Base-by-base conservation (phyloP, 1,140 invertebrate species). In the Eulimnadia texana region DNA sequence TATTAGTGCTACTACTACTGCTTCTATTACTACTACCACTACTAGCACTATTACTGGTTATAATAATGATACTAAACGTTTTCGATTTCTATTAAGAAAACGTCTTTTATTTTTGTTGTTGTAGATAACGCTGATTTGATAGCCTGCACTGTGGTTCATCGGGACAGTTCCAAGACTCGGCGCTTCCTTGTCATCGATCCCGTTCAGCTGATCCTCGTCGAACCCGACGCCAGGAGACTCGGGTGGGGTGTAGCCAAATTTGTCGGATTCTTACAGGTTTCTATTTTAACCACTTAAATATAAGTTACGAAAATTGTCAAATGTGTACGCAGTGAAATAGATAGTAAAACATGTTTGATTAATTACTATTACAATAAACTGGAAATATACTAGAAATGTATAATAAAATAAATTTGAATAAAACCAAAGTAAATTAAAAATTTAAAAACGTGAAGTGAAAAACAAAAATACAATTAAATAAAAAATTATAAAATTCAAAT, bases 211-310 rank as follows among this genome's bases (percentile, higher is more conserved):
- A 95, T 99, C 58, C 78, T 99, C 1, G 94, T 98, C 0, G 94
- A 99, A 72, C 95, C 96, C 0, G 94, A 98, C 69, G 83, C 84
- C 3, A 85, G 87, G 68, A 81, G 87, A 57, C 76, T 98, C 22
- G 96, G 96, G 0, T 98, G 93, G 93, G 95, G 93, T 3, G 87
- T 98, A 0, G 93, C 93, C 0, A 93, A 95, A 73, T 85, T 98
- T 68, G 93, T 95, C 3, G 86, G 86, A 20, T 89, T 88, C 69
- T 69, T 91, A 25, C 88, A 90, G 71, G 86, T 90, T 67, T 50
- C 55, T 20, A 61, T 28, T 25, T 54, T 16, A 16, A 22, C 24
- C 6, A 53, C 51, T 22, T 20, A n/a, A 49, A n/a, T 53, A 22
- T 19, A 20, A 25, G 51, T n/a, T 25, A 13, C 51, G 6, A 25